These are phyloP conservation scores for Piscicola geometra DNA, from an alignment of 2,888 invertebrate species.

Conservation along the genomic window DNA sequence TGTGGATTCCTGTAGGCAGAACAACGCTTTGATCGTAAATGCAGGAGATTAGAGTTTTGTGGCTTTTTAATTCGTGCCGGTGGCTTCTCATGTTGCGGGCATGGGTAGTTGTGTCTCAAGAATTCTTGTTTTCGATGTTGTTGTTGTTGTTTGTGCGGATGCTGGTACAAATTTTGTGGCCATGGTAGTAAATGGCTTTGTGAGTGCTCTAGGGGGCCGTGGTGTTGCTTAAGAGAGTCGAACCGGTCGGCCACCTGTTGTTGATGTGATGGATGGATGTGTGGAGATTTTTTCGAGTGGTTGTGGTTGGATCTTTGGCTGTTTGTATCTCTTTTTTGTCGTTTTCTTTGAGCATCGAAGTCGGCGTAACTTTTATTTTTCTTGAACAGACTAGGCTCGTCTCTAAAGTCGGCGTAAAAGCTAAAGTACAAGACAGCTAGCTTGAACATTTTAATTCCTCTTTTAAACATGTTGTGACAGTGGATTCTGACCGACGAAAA, in stretches of 20 bases:
- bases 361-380: neutral
- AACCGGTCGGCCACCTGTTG: neutral
- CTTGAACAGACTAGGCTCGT: conserved; percentile 45
- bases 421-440: conserved; percentile 71
- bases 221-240: neutral
- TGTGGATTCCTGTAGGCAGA: too few species aligned
- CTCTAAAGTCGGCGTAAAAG: conserved; percentile 69
- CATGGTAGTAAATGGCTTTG: neutral
- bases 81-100: too few species aligned
- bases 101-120: too few species aligned
- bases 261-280: neutral
- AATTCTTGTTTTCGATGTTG: too few species aligned
- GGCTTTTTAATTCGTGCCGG: too few species aligned
- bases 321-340: neutral
- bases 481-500: conserved; percentile 76
- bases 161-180: neutral
- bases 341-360: neutral
- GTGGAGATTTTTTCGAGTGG: neutral
- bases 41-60: too few species aligned
- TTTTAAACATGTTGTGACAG: conserved; percentile 79
- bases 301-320: neutral
- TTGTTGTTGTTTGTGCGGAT: too few species aligned
- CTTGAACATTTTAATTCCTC: conserved; percentile 78
- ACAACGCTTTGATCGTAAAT: too few species aligned
- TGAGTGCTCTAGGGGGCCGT: neutral